Base-by-base conservation (phyloP, 2,797 vertebrate species). In the Lepus townsendii region DNA sequence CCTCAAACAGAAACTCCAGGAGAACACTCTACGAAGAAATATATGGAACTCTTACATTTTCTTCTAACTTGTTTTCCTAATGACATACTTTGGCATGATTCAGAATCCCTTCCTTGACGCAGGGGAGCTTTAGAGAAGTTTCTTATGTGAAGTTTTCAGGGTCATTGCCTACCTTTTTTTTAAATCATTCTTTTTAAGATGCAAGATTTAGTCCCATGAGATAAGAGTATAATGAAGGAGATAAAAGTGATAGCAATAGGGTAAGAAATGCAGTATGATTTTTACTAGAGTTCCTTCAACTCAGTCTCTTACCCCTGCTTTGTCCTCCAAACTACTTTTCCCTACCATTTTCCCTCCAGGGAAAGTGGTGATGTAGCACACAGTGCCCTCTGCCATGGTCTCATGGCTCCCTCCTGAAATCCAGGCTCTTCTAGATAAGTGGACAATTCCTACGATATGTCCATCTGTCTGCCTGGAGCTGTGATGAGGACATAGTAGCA, bases 341-440 rank as follows among this genome's bases (percentile, higher is more conserved):
- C 5, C 20, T 14, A 16, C 3, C 11, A 30, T 85, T 84, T 57
- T 35, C 47, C 22, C 20, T 60, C 0, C 19, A 42, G 27, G 50
- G 69, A 30, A 9, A 69, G 6, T 1, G 1, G n/a, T 27, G 42
- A 63, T n/a, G 0, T 1, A 22, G 0, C 0, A 6, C 22, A 20
- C 54, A 19, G 14, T 3, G 11, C 6, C 27, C 24, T 35, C 6
- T 0, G 0, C 9, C 24, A 9, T 1, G 0, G 8, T 3, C 19
- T 93, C 38, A 0, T 0, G 0, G 32, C 19, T 54, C 38, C 35
- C 57, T 75, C n/a, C 26, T 52, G 26, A 63, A 2, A 68, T 16
- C 17, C 0, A 13, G 42, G 7, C 10, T 47, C 47, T 26, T 17
- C 63, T 26, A 54, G 69, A 71, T 17, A 50, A 17, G n/a, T 0